Conservation (phyloP, 2,113 vertebrate genomes). For the Gadus macrocephalus region DNA sequence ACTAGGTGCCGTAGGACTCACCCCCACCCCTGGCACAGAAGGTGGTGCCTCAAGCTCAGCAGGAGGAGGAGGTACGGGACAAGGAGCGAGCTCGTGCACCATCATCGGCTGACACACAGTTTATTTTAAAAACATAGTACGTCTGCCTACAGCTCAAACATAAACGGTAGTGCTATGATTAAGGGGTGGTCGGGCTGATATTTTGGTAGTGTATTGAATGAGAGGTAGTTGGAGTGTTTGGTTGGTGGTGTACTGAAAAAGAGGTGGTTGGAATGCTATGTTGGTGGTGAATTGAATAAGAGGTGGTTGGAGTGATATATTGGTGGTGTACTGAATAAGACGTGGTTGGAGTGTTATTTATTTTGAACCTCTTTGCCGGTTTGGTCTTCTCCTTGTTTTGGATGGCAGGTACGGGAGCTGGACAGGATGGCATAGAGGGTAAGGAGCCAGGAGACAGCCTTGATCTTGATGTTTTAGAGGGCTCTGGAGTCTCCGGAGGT, state of each 20-base stretch:
- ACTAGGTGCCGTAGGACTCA: constrained; percentile 36
- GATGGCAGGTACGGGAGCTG: constrained; percentile 1
- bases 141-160: too few species aligned
- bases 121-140: too few species aligned
- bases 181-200: too few species aligned
- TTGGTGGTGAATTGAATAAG: too few species aligned
- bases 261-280: neutral
- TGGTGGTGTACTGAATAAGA: too few species aligned
- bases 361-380: neutral
- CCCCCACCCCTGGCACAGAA: constrained; percentile 43
- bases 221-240: neutral
- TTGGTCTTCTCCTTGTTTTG: neutral
- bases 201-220: too few species aligned
- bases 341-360: neutral
- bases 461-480: constrained; percentile 59
- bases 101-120: neutral
- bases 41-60: constrained; percentile 37
- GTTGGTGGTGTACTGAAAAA: neutral
- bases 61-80: constrained; percentile 7
- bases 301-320: too few species aligned
- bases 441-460: constrained; percentile 50
- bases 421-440: constrained; percentile 20
- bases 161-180: too few species aligned
- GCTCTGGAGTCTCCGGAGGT: constrained; percentile 68
- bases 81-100: neutral